Conservation (phyloP, 2,797 vertebrate genomes). For the Crypturellus tataupa region DNA sequence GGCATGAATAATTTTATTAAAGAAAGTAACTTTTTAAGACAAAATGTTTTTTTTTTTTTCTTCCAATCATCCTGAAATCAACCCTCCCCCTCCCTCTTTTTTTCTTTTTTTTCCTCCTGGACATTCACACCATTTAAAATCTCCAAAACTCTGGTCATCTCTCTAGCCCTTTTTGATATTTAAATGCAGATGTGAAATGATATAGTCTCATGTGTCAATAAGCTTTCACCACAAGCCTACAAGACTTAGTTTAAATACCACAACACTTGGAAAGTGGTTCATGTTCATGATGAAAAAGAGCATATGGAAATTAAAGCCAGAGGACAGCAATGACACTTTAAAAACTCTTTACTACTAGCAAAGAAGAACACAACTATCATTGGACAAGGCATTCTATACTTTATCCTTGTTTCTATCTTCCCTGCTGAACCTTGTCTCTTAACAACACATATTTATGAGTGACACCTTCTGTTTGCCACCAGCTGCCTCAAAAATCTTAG, state of each 20-base stretch:
- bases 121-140: neutral
- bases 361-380: neutral
- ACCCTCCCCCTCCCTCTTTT: too few relatives aligned
- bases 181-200: neutral
- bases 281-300: neutral
- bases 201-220: neutral
- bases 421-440: neutral
- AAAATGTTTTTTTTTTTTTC: neutral
- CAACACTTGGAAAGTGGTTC: neutral
- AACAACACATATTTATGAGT: neutral
- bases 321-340: neutral
- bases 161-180: neutral
- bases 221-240: neutral
- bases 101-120: neutral
- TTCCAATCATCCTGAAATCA: neutral
- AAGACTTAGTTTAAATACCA: neutral
- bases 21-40: neutral
- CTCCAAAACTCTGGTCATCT: neutral
- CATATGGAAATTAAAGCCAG: neutral
- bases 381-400: fast-evolving
- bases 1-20: neutral
- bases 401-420: neutral
- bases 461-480: neutral
- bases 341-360: neutral
- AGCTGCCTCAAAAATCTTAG: neutral